A percentile compares a stretch with the other conserved stretches of the same genome.
Evolutionary conservation across 2,888 invertebrate genomes (phyloP).

Genomic region (Anaspis maculata): DNA sequence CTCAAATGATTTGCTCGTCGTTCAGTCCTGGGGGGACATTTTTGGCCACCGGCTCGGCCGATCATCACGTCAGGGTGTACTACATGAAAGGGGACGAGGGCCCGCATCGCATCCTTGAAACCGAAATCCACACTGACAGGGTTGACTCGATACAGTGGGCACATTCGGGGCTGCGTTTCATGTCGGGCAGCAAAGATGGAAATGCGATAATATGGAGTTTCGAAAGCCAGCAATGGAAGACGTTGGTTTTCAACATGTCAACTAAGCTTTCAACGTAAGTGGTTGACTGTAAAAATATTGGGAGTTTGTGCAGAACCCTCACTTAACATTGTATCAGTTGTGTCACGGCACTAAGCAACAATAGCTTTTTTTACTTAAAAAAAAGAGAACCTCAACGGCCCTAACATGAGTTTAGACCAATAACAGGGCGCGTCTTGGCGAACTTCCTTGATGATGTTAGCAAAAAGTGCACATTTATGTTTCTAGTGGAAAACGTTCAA

Average conservation of each 20-base stretch:
- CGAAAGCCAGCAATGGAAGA: constrained; percentile 84
- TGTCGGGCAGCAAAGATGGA: constrained; percentile 94
- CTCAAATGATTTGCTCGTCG: constrained; percentile 91
- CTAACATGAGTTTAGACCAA: too few relatives aligned
- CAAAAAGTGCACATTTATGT: too few relatives aligned
- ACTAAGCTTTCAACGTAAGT: constrained; percentile 34
- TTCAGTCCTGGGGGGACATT: constrained; percentile 85
- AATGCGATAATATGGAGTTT: constrained; percentile 89
- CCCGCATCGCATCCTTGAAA: constrained; percentile 68
- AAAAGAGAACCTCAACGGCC: too few relatives aligned
- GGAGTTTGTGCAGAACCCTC: neutral
- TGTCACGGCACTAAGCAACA: too few relatives aligned
- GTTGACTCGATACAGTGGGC: constrained; percentile 97
- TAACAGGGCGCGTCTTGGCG: too few relatives aligned
- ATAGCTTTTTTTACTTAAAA: too few relatives aligned
- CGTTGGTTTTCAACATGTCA: constrained; percentile 63
- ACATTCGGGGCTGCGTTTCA: constrained; percentile 76
- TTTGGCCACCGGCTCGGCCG: constrained; percentile 89
- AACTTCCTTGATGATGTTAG: too few relatives aligned
- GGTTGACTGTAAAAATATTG: neutral
- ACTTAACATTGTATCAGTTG: neutral
- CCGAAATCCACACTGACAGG: constrained; percentile 77
- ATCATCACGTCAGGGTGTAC: constrained; percentile 91
- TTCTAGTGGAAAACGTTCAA: too few relatives aligned
- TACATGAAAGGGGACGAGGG: constrained; percentile 67